A percentile compares a stretch with the other conserved stretches of the same genome.
Evolutionary conservation across 2,113 vertebrate species (phyloP).

Genomic region (Gasterosteus aculeatus): DNA sequence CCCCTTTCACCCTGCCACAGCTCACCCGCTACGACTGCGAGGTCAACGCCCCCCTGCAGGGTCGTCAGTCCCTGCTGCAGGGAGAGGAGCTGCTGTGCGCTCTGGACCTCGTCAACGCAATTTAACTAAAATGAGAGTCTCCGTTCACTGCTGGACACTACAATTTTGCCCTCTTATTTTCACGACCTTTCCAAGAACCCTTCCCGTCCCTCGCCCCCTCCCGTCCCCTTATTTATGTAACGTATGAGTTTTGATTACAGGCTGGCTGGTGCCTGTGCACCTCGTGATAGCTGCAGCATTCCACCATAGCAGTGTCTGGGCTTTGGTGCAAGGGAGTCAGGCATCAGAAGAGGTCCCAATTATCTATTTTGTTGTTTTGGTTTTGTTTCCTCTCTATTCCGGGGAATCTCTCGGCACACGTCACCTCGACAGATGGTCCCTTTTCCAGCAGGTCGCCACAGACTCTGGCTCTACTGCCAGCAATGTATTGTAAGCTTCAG

Average conservation of each 20-base stretch:
- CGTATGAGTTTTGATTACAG: slow-evolving; percentile 60
- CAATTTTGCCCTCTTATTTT: slow-evolving; percentile 84
- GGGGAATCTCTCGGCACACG: slow-evolving; percentile 66
- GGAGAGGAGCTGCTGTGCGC: slow-evolving; percentile 94
- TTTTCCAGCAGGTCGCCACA: slow-evolving; percentile 65
- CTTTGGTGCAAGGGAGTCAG: slow-evolving; percentile 67
- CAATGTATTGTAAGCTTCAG: slow-evolving; percentile 82
- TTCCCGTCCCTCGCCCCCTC: neutral
- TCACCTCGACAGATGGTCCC: slow-evolving; percentile 66
- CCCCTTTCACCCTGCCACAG: slow-evolving; percentile 84
- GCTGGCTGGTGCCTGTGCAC: slow-evolving; percentile 74
- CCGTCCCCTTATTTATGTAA: slow-evolving; percentile 73
- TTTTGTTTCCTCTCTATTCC: slow-evolving; percentile 22
- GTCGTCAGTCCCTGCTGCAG: slow-evolving; percentile 92
- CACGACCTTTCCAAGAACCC: slow-evolving; percentile 53
- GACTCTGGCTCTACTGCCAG: slow-evolving; percentile 75
- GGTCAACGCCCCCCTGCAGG: slow-evolving; percentile 93
- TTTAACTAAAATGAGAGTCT: slow-evolving; percentile 65
- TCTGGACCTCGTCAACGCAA: slow-evolving; percentile 93
- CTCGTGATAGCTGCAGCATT: slow-evolving; percentile 75
- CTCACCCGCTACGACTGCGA: slow-evolving; percentile 96
- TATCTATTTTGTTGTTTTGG: slow-evolving; percentile 8
- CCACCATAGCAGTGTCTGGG: slow-evolving; percentile 66
- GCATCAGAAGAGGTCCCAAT: slow-evolving; percentile 48
- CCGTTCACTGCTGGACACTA: slow-evolving; percentile 86